Evolutionary conservation across 2,888 invertebrate species (phyloP).

Genomic region (Chouioia cunea): DNA sequence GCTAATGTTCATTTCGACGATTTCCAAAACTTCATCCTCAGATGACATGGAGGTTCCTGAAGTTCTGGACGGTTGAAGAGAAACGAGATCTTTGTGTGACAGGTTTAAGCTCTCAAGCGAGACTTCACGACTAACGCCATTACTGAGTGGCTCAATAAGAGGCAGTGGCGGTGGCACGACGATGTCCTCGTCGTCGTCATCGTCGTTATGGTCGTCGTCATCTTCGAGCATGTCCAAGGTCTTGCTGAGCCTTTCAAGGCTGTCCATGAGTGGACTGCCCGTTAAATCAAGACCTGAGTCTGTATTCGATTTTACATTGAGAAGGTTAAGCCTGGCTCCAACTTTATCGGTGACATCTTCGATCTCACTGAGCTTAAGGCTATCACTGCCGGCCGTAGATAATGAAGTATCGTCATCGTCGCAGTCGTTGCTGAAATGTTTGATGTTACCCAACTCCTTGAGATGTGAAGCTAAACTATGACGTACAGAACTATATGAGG

Average conservation of each 20-base stretch:
- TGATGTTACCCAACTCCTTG: conserved; percentile 72
- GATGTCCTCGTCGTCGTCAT: conserved; percentile 85
- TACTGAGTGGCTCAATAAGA: conserved; percentile 81
- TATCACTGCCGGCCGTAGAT: conserved; percentile 63
- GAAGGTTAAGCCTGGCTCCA: conserved; percentile 62
- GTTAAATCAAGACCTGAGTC: conserved; percentile 65
- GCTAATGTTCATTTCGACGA: conserved; percentile 84
- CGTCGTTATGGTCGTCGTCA: conserved; percentile 72
- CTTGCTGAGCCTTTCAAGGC: conserved; percentile 58
- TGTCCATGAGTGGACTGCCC: conserved; percentile 63
- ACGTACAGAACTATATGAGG: conserved; percentile 32
- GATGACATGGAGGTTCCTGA: conserved; percentile 73
- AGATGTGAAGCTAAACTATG: conserved; percentile 57
- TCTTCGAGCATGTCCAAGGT: conserved; percentile 66
- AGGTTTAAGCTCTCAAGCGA: conserved; percentile 86
- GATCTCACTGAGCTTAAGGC: conserved; percentile 62
- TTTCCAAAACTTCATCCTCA: conserved; percentile 84
- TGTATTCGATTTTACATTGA: conserved; percentile 64
- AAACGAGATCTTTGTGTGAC: conserved; percentile 79
- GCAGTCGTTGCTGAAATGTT: conserved; percentile 18
- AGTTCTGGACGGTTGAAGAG: conserved; percentile 70
- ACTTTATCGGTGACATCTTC: conserved; percentile 65
- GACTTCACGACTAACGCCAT: conserved; percentile 78
- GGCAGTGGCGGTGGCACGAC: conserved; percentile 86
- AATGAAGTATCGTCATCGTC: conserved; percentile 65